Evolutionary conservation across 1,140 invertebrate genomes (phyloP).

Genomic region (Alviniconcha marisindica): DNA sequence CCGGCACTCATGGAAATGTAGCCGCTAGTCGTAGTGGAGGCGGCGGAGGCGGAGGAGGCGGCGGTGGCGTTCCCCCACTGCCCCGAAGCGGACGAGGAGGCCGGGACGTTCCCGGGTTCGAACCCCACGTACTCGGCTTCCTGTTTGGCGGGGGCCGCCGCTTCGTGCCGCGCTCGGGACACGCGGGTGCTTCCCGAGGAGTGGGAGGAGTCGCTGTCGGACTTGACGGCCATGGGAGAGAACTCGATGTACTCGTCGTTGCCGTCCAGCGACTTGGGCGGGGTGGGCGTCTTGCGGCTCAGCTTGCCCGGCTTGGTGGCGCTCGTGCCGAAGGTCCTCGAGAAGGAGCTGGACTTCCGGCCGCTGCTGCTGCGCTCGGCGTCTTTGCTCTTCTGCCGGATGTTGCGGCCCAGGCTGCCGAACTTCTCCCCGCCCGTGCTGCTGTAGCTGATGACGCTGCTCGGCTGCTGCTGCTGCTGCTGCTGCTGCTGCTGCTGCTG

Average conservation of each 20-base stretch:
- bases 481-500: background rate
- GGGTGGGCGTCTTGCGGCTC: constrained; percentile 20
- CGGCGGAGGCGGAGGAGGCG: no score
- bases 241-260: constrained; percentile 54
- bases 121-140: constrained; percentile 44
- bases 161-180: background rate
- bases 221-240: constrained; percentile 19
- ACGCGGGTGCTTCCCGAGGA: background rate
- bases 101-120: constrained; percentile 29
- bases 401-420: constrained; percentile 47
- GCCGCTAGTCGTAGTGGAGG: background rate
- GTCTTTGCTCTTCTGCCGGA: constrained; percentile 47
- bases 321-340: constrained; percentile 15
- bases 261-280: constrained; percentile 26
- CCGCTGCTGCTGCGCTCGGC: constrained; percentile 1
- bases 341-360: constrained; percentile 15
- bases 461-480: background rate
- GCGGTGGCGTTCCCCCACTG: background rate
- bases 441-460: background rate
- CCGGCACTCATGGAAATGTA: background rate
- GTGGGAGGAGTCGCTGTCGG: constrained; percentile 17
- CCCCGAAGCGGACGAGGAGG: background rate
- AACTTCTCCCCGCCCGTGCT: constrained; percentile 45
- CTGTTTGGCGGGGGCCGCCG: background rate
- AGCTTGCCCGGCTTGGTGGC: background rate